Evolutionary conservation across 2,113 vertebrate species (phyloP), one percentile per base, ranked within the genome.

Genomic region (Xiphorhynchus elegans): DNA sequence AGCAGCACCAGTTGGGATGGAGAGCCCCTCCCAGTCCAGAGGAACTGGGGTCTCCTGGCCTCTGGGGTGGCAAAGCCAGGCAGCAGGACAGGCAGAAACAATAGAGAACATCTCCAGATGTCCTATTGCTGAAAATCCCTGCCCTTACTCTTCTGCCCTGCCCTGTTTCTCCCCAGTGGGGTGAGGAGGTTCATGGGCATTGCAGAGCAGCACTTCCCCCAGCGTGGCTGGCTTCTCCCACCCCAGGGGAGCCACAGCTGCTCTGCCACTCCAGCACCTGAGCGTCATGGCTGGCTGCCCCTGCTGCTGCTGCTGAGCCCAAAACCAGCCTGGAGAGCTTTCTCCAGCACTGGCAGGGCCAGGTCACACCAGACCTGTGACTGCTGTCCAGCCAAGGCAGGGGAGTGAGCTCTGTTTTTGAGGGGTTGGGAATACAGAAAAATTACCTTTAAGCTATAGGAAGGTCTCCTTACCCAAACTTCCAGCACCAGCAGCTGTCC

Each of bases 161-260:
- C 13, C 55, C 5, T 16, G 20, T 23, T 84, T 37, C n/a, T 72
- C 8, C 60, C 46, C 0, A 0, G 17, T 42, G 75, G 67, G 21
- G 50, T 1, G 2, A 69, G 74, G 31, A 59, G 19, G 63, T 17
- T 16, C 14, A 31, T 0, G 0, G 15, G 5, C 25, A 46, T 13
- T 3, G 0, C 6, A 6, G 24, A 40, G 46, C 0, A 0, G 8
- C 2, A 6, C 40, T 33, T 31, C 13, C 31, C n/a, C 29, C 10
- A 7, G 7, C 18, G 2, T 4, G 5, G 18, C 42, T 64, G 58
- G 19, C 13, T 55, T 35, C 59, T 69, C n/a, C 69, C 46, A 49
- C 5, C 8, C 17, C 81, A 52, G 47, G n/a, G 53, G 28, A 89
- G 33, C 26, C 77, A 74, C 52, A 39, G 60, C 55, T 69, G 29